Conservation (phyloP, 2,113 vertebrate genomes). For the Calonectris borealis region DNA sequence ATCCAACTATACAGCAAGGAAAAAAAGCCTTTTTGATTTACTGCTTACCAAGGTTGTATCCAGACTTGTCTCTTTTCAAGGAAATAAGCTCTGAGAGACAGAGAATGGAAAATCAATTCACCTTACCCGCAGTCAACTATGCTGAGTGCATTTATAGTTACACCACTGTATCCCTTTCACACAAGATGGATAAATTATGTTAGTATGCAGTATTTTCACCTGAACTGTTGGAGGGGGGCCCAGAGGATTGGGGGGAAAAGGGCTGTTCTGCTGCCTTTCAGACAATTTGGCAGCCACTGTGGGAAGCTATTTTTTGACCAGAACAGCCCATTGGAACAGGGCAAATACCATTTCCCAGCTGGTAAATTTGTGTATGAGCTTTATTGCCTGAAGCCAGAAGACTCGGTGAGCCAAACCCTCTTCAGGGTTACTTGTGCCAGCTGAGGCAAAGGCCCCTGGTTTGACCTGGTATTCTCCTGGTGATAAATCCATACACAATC, state of each 20-base stretch:
- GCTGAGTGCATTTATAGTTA: conserved; percentile 33
- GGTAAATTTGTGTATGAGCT: neutral
- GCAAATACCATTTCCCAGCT: neutral
- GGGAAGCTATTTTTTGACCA: neutral
- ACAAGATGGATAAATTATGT: neutral
- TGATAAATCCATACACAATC: neutral
- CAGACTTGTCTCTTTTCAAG: conserved; percentile 28
- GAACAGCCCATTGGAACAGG: neutral
- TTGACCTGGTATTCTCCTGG: neutral
- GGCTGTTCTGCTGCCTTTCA: neutral
- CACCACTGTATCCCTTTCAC: neutral
- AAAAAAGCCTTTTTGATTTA: neutral
- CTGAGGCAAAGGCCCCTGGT: neutral
- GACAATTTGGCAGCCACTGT: neutral
- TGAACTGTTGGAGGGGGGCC: neutral
- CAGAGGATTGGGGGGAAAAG: neutral
- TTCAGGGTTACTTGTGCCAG: neutral
- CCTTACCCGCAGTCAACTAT: neutral
- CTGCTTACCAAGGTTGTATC: neutral
- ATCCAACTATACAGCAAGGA: neutral
- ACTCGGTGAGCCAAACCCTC: neutral
- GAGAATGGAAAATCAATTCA: conserved; percentile 48
- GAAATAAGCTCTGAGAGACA: conserved; percentile 26
- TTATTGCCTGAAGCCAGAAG: neutral
- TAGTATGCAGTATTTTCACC: conserved; percentile 10